A percentile compares a stretch with the other conserved stretches of the same genome.
phyloP scores from a whole-genome alignment of 1,140 invertebrate genomes.

The Pseudomyrmex cubaensis region DNA sequence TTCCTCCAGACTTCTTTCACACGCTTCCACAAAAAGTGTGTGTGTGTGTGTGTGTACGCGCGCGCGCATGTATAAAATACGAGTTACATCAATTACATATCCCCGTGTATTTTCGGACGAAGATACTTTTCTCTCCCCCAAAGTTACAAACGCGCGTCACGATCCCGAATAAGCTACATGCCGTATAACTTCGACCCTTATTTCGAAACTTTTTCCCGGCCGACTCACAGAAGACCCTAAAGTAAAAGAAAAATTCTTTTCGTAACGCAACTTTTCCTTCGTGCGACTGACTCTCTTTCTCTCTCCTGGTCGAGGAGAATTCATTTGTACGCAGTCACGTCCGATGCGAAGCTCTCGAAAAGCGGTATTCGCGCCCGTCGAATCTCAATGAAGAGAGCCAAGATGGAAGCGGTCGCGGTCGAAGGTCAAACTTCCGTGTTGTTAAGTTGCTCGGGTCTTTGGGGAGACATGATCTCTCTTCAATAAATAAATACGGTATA shows the following conservation, averaged over 20 bases:
- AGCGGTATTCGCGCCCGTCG: slow-evolving; percentile 8
- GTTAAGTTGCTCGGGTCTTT: not conserved
- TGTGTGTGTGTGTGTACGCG: too few relatives aligned
- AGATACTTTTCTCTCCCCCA: too few relatives aligned
- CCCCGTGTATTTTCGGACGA: not conserved
- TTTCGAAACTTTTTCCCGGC: not conserved
- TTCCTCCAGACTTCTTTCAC: slow-evolving; percentile 11
- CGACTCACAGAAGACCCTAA: not conserved
- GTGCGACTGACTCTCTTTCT: too few relatives aligned
- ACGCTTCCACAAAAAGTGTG: not conserved
- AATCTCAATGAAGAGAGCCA: slow-evolving; percentile 53
- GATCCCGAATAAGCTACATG: not conserved
- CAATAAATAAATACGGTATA: too few relatives aligned
- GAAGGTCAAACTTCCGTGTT: slow-evolving; percentile 43
- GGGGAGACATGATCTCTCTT: too few relatives aligned
- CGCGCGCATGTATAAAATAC: slow-evolving; percentile 21
- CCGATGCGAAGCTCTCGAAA: slow-evolving; percentile 49
- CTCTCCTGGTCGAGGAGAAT: not conserved
- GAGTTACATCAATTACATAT: slow-evolving; percentile 15
- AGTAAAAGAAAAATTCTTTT: not conserved
- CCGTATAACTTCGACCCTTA: not conserved
- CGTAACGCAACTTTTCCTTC: slow-evolving; percentile 22
- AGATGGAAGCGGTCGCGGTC: not conserved
- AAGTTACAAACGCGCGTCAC: not conserved
- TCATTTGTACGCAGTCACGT: slow-evolving; percentile 43